These are phyloP conservation scores for Cotesia typhae DNA, from an alignment of 1,140 invertebrate genomes.

Conservation along the genomic window DNA sequence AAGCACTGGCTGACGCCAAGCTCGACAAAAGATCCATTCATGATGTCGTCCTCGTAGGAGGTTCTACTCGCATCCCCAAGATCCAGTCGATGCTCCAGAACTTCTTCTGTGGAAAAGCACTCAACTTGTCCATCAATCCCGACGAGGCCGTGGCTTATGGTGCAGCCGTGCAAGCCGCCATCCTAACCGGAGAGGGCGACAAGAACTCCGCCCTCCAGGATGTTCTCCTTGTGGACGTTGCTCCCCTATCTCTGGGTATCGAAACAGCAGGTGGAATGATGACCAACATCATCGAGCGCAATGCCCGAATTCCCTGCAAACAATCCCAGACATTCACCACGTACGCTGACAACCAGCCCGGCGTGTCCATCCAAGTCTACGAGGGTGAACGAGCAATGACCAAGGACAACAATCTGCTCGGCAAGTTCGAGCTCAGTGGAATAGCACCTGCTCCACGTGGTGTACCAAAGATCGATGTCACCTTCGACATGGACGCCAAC, in stretches of 20 bases:
- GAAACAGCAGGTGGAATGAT: slow-evolving; percentile 70
- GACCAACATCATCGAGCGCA: slow-evolving; percentile 70
- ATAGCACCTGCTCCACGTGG: slow-evolving; percentile 68
- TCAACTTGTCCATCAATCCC: slow-evolving; percentile 75
- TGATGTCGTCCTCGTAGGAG: slow-evolving; percentile 83
- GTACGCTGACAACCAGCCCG: slow-evolving; percentile 76
- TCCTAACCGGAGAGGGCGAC: slow-evolving; percentile 67
- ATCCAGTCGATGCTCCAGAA: slow-evolving; percentile 71
- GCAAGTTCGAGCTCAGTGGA: slow-evolving; percentile 74
- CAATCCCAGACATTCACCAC: slow-evolving; percentile 73
- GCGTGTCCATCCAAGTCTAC: slow-evolving; percentile 75
- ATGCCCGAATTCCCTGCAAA: slow-evolving; percentile 73
- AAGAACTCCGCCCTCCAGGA: slow-evolving; percentile 70
- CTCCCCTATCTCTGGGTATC: slow-evolving; percentile 71
- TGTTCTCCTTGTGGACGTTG: slow-evolving; percentile 77
- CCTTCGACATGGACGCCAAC: slow-evolving; percentile 75
- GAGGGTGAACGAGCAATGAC: slow-evolving; percentile 76
- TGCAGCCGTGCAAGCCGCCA: slow-evolving; percentile 73
- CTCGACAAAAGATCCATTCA: slow-evolving; percentile 76
- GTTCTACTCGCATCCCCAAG: slow-evolving; percentile 78
- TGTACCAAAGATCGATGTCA: slow-evolving; percentile 74
- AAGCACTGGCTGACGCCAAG: slow-evolving; percentile 78
- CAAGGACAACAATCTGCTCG: slow-evolving; percentile 79
- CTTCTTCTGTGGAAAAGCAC: slow-evolving; percentile 71
- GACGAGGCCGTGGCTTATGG: slow-evolving; percentile 75